Evolutionary conservation across 2,888 invertebrate genomes (phyloP).

Genomic region (Iphiclides podalirius): DNA sequence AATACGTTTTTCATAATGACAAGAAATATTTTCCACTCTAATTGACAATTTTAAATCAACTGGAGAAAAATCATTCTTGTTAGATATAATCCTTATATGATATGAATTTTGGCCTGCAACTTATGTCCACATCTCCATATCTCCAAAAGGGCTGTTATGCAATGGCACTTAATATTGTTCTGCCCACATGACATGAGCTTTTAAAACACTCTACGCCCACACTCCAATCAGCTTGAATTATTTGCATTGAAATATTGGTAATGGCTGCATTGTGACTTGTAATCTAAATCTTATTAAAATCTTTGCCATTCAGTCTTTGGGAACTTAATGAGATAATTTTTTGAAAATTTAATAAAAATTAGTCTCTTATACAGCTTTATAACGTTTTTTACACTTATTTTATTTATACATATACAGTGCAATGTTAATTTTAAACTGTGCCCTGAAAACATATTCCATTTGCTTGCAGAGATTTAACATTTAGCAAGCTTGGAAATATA

Average conservation of each 20-base stretch:
- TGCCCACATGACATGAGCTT: slow-evolving; percentile 43
- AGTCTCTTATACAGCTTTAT: too few species aligned
- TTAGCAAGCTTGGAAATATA: too few species aligned
- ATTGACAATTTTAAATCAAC: too few species aligned
- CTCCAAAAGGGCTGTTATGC: slow-evolving; percentile 42
- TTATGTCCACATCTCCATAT: slow-evolving; percentile 33
- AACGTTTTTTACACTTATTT: too few species aligned
- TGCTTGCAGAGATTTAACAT: too few species aligned
- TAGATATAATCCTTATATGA: too few species aligned
- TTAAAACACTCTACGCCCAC: slow-evolving; percentile 40
- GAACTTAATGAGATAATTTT: background rate
- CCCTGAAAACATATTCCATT: too few species aligned
- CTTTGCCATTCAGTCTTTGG: background rate
- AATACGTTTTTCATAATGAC: too few species aligned
- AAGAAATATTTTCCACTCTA: too few species aligned
- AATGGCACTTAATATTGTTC: slow-evolving; percentile 48
- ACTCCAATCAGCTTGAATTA: slow-evolving; percentile 16
- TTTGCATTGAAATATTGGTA: slow-evolving; percentile 15
- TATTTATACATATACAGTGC: too few species aligned
- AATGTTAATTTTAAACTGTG: too few species aligned
- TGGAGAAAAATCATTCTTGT: too few species aligned
- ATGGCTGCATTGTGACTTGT: slow-evolving; percentile 30
- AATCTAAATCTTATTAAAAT: slow-evolving; percentile 12
- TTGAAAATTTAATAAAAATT: background rate
- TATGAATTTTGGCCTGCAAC: slow-evolving; percentile 5